phyloP scores from a whole-genome alignment of 2,888 invertebrate species.

The Drosophila hawaiiensis region DNA sequence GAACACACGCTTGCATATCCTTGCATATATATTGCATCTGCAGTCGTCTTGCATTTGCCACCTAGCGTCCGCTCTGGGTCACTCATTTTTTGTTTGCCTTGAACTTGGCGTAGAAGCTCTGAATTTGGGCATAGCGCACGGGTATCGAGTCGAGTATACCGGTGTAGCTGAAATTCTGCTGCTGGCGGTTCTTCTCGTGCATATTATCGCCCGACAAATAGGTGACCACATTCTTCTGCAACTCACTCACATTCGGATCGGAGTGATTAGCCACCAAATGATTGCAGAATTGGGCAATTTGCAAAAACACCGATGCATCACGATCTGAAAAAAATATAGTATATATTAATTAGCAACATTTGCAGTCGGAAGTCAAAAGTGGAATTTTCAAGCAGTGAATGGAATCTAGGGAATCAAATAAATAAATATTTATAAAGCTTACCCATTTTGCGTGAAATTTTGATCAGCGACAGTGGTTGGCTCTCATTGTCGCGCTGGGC shows the following conservation, averaged over 20 bases:
- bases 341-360: neutral
- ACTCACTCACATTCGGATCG: slow-evolving; percentile 85
- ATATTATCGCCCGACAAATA: slow-evolving; percentile 89
- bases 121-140: slow-evolving; percentile 92
- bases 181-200: slow-evolving; percentile 84
- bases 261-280: slow-evolving; percentile 86
- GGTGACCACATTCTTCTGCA: slow-evolving; percentile 88
- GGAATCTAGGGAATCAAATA: too few species aligned
- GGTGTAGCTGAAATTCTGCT: slow-evolving; percentile 89
- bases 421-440: slow-evolving; percentile 82
- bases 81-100: slow-evolving; percentile 87
- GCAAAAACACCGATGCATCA: slow-evolving; percentile 84
- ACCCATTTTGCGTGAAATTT: slow-evolving; percentile 92
- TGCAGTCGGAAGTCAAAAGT: too few species aligned
- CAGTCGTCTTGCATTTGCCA: slow-evolving; percentile 72
- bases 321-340: slow-evolving; percentile 76
- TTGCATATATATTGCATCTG: slow-evolving; percentile 68
- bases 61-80: slow-evolving; percentile 63
- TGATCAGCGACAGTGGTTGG: slow-evolving; percentile 89
- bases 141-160: slow-evolving; percentile 93
- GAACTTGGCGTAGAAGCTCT: slow-evolving; percentile 94
- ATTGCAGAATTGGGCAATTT: slow-evolving; percentile 85
- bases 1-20: slow-evolving; percentile 75
- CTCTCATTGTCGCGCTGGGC: slow-evolving; percentile 94
- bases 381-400: too few species aligned